phyloP scores from a whole-genome alignment of 1,140 invertebrate genomes.

The Drosophila ambigua region DNA sequence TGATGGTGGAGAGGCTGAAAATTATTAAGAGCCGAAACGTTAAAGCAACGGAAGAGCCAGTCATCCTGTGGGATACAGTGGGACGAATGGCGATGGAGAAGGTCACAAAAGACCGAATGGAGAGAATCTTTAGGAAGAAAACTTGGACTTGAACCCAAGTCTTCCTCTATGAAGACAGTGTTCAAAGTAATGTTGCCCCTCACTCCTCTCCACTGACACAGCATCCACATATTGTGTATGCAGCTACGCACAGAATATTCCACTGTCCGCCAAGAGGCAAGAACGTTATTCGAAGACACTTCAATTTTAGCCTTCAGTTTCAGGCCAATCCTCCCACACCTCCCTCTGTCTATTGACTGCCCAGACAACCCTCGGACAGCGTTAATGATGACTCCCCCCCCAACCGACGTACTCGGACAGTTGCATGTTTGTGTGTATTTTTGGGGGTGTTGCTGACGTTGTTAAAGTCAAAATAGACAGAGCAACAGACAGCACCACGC shows the following conservation, averaged over 20 bases:
- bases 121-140: no score
- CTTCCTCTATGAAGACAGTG: no score
- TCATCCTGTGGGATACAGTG: slow-evolving; percentile 31
- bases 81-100: neutral
- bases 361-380: slow-evolving; percentile 68
- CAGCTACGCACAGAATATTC: neutral
- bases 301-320: slow-evolving; percentile 7
- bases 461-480: slow-evolving; percentile 77
- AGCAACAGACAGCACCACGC: slow-evolving; percentile 43
- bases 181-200: no score
- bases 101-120: neutral
- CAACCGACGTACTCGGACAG: neutral
- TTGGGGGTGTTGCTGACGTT: slow-evolving; percentile 76
- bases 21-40: slow-evolving; percentile 51
- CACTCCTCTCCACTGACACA: no score
- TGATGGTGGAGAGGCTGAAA: slow-evolving; percentile 62
- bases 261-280: slow-evolving; percentile 6
- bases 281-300: slow-evolving; percentile 15
- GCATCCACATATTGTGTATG: no score
- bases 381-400: slow-evolving; percentile 65
- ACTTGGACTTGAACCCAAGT: no score
- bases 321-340: slow-evolving; percentile 8
- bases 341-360: slow-evolving; percentile 1
- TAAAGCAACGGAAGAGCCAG: slow-evolving; percentile 6
- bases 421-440: slow-evolving; percentile 37